These are phyloP conservation scores for Spea multiplicata DNA, from an alignment of 2,113 vertebrate genomes.

Conservation along the genomic window DNA sequence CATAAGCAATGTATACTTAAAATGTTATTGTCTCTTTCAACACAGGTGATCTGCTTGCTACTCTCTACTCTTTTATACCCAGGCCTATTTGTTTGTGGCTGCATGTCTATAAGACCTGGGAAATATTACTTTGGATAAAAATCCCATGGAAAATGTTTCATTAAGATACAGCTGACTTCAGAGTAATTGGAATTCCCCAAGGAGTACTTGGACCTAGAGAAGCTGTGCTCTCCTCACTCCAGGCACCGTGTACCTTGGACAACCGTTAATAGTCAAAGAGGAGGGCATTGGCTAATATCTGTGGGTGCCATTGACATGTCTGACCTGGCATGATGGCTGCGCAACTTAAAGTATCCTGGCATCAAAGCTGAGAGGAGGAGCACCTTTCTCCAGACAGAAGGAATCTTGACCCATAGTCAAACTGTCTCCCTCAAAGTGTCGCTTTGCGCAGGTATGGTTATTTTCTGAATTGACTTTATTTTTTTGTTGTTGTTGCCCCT, in stretches of 20 bases:
- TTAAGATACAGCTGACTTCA: background rate
- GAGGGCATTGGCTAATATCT: background rate
- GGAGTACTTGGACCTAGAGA: too few relatives aligned
- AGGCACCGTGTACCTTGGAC: too few relatives aligned
- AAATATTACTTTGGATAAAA: background rate
- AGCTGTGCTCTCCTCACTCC: too few relatives aligned
- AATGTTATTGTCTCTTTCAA: too few relatives aligned
- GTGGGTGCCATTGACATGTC: background rate
- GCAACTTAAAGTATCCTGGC: background rate
- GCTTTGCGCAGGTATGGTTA: slow-evolving; percentile 27
- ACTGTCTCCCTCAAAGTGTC: background rate
- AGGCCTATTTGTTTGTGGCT: background rate
- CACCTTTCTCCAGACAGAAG: background rate
- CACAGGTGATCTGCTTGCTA: too few relatives aligned
- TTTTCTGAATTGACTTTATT: background rate
- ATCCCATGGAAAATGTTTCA: background rate
- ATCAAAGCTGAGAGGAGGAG: background rate
- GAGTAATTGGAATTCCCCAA: background rate
- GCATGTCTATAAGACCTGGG: background rate
- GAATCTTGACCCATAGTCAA: background rate
- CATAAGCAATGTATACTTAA: too few relatives aligned
- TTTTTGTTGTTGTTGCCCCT: background rate
- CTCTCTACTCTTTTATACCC: background rate
- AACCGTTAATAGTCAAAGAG: too few relatives aligned
- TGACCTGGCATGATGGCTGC: slow-evolving; percentile 3